Conservation (phyloP, 2,888 invertebrate genomes). For the Lamellibrachia columna region DNA sequence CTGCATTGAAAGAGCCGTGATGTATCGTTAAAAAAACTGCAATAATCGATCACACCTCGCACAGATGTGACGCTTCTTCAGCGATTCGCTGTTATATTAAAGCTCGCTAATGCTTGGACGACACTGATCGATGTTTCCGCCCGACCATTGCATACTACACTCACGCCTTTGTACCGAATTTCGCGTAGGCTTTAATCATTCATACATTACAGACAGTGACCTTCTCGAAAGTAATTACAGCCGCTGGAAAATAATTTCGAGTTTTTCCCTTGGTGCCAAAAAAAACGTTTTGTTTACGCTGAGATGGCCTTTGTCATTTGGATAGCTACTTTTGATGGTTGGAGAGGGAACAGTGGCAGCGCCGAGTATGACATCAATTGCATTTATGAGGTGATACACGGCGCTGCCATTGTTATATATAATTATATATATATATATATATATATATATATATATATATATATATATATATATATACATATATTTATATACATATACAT, state of each 20-base stretch:
- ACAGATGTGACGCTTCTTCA: background rate
- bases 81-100: background rate
- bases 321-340: too few species aligned
- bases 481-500: too few species aligned
- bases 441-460: too few species aligned
- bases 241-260: background rate
- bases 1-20: background rate
- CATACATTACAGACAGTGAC: background rate
- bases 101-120: background rate
- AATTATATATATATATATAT: too few species aligned
- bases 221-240: background rate
- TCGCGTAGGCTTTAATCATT: background rate
- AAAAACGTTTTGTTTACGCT: background rate
- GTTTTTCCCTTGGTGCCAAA: background rate
- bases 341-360: too few species aligned
- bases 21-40: background rate
- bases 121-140: background rate
- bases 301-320: too few species aligned
- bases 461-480: too few species aligned
- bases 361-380: too few species aligned
- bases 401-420: too few species aligned
- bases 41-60: background rate
- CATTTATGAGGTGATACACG: too few species aligned
- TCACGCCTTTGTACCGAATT: background rate
- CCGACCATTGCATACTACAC: background rate